A percentile compares a stretch with the other conserved stretches of the same genome.
Evolutionary conservation across 1,140 invertebrate species (phyloP).

Genomic region (Papilio dardanus): DNA sequence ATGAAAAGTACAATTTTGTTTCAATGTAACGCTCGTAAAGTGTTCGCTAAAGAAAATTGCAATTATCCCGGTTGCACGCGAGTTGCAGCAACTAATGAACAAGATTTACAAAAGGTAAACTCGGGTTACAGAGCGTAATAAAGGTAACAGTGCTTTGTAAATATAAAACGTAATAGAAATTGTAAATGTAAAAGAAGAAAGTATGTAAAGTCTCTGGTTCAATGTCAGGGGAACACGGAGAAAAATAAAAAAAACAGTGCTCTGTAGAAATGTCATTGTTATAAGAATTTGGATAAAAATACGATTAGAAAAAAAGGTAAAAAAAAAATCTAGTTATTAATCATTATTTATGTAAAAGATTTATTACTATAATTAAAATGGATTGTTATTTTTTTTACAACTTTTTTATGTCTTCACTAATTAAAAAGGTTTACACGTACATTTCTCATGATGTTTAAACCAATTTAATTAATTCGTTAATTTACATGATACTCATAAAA

Average conservation of each 20-base stretch:
- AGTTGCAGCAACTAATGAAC: constrained; percentile 21
- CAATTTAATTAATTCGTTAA: constrained; percentile 1
- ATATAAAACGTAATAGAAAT: background rate
- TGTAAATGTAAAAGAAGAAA: too few relatives aligned
- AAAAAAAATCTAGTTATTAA: background rate
- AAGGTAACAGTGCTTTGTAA: background rate
- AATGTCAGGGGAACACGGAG: too few relatives aligned
- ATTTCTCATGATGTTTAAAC: background rate
- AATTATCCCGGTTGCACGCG: constrained; percentile 20
- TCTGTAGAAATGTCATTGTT: too few relatives aligned
- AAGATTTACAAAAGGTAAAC: constrained; percentile 13
- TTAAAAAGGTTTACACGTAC: background rate
- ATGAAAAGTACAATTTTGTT: constrained; percentile 1
- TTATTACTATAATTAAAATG: background rate
- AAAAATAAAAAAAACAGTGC: too few relatives aligned
- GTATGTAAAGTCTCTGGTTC: too few relatives aligned
- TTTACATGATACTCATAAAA: background rate
- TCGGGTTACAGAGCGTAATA: background rate
- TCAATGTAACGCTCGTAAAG: constrained; percentile 12
- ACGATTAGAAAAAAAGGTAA: background rate
- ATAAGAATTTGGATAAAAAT: too few relatives aligned
- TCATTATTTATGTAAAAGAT: background rate
- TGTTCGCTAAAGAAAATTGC: constrained; percentile 18
- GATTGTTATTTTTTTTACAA: background rate
- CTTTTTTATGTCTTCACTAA: background rate